These are phyloP conservation scores for Conus ventricosus DNA, from an alignment of 1,140 invertebrate genomes.

Conservation along the genomic window DNA sequence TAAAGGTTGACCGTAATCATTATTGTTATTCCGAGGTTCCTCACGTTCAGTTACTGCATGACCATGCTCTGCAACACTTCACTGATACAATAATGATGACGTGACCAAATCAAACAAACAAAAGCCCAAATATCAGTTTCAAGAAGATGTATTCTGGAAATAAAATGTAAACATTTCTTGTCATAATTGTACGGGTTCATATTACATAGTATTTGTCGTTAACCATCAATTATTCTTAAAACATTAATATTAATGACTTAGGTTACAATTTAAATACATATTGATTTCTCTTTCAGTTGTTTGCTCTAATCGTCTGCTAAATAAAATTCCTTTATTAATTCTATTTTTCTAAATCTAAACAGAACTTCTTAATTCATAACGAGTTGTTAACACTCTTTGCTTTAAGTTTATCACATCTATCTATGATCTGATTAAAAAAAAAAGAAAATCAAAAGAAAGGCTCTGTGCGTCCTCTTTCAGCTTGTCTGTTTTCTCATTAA, in stretches of 20 bases:
- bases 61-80: neutral
- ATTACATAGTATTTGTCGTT: neutral
- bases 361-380: too few species aligned
- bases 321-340: neutral
- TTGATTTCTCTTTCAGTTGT: slow-evolving; percentile 2
- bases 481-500: neutral
- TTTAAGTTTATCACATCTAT: neutral
- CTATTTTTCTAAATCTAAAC: neutral
- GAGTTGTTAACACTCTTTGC: neutral
- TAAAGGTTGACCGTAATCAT: too few species aligned
- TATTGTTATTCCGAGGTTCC: too few species aligned
- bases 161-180: neutral
- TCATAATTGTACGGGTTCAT: neutral
- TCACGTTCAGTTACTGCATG: neutral
- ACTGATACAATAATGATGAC: neutral
- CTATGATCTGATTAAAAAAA: too few species aligned
- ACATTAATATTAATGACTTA: neutral
- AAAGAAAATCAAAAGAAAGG: neutral
- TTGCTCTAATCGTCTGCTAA: neutral
- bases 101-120: neutral
- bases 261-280: neutral
- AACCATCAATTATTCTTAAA: neutral
- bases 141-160: neutral
- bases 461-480: neutral
- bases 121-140: neutral